Percentiles rank a stretch among this genome's conserved stretches.
Evolutionary conservation across 2,113 vertebrate genomes (phyloP).

Genomic region (Macquaria ambigua): DNA sequence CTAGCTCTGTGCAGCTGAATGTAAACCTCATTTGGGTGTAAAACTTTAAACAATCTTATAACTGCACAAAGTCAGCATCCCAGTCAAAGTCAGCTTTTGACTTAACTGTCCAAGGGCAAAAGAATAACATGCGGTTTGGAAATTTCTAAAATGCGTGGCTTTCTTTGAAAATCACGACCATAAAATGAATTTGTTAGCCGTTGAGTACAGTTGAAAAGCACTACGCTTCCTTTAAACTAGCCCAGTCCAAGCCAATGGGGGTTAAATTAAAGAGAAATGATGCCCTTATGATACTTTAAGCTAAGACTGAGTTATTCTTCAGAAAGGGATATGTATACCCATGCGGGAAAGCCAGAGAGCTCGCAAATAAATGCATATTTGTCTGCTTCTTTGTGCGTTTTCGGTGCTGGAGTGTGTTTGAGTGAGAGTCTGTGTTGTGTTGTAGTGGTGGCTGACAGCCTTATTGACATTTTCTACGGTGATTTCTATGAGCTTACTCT

Average conservation of each 20-base stretch:
- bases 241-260: constrained; percentile 40
- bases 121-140: constrained; percentile 34
- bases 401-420: constrained; percentile 47
- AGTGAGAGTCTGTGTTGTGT: constrained; percentile 46
- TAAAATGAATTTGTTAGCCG: constrained; percentile 67
- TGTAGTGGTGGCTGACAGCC: constrained; percentile 68
- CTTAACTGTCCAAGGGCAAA: constrained; percentile 52
- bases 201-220: constrained; percentile 42
- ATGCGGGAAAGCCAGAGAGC: constrained; percentile 8
- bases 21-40: constrained; percentile 40
- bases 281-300: constrained; percentile 48
- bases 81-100: constrained; percentile 59
- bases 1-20: constrained; percentile 41
- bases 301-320: constrained; percentile 52
- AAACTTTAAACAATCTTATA: constrained; percentile 5
- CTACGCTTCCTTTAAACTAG: constrained; percentile 51
- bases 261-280: constrained; percentile 65
- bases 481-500: constrained; percentile 83
- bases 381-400: constrained; percentile 24
- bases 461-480: constrained; percentile 83
- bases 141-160: constrained; percentile 37
- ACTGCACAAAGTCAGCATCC: constrained; percentile 41
- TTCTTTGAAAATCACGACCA: constrained; percentile 60
- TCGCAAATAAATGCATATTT: constrained; percentile 56
- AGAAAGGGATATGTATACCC: constrained; percentile 28